Evolutionary conservation across 1,140 invertebrate genomes (phyloP).

Genomic region (Dendrolimus punctatus): DNA sequence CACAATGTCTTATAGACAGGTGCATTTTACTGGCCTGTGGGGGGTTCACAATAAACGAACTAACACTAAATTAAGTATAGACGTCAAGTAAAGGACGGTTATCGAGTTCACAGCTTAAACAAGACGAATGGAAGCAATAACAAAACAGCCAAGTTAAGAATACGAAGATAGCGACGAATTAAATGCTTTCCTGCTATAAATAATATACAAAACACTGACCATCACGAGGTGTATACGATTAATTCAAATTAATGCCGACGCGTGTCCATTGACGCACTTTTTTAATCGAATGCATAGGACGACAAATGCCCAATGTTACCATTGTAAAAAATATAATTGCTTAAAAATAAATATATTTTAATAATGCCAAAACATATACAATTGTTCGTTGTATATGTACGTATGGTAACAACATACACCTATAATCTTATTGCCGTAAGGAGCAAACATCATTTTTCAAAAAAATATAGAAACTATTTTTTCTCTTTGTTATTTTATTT

Average conservation of each 20-base stretch:
- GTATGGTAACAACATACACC: constrained; percentile 1
- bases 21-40: constrained; percentile 63
- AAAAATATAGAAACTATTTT: too few relatives aligned
- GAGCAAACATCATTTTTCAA: too few relatives aligned
- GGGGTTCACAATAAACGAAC: constrained; percentile 54
- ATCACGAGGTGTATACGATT: constrained; percentile 51
- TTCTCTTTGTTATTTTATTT: too few relatives aligned
- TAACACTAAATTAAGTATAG: constrained; percentile 68
- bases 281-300: too few relatives aligned
- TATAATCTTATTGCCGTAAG: too few relatives aligned
- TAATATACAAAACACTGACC: constrained; percentile 50
- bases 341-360: background rate
- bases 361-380: constrained; percentile 5
- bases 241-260: constrained; percentile 48
- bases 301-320: too few relatives aligned
- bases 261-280: constrained; percentile 27
- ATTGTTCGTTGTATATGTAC: constrained; percentile 10
- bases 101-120: constrained; percentile 38
- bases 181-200: constrained; percentile 53
- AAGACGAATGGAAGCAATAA: constrained; percentile 46
- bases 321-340: too few relatives aligned
- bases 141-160: constrained; percentile 37
- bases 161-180: constrained; percentile 34
- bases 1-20: constrained; percentile 68
- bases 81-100: constrained; percentile 65